Evolutionary conservation across 2,888 invertebrate species (phyloP).

Genomic region (Ophion obscuratus): DNA sequence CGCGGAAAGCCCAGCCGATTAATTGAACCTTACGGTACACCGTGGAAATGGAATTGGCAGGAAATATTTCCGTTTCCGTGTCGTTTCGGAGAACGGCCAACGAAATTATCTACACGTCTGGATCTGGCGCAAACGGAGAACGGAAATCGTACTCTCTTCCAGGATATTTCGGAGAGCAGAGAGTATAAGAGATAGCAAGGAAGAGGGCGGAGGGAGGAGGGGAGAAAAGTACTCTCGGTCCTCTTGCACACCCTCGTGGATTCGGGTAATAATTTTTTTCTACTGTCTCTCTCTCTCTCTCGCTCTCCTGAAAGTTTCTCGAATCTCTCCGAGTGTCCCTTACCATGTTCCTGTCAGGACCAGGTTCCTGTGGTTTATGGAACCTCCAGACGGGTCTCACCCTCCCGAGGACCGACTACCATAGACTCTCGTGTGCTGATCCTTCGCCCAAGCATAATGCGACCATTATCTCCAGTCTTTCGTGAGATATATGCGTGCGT

Average conservation of each 20-base stretch:
- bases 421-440: slow-evolving; percentile 55
- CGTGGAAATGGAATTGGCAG: slow-evolving; percentile 24
- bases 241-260: slow-evolving; percentile 45
- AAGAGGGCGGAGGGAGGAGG: neutral
- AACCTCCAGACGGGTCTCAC: slow-evolving; percentile 68
- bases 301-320: slow-evolving; percentile 64
- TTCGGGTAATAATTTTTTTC: slow-evolving; percentile 59
- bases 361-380: slow-evolving; percentile 78
- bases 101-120: slow-evolving; percentile 61
- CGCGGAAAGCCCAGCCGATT: slow-evolving; percentile 25
- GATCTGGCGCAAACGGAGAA: slow-evolving; percentile 56
- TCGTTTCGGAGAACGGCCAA: slow-evolving; percentile 34
- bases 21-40: slow-evolving; percentile 51
- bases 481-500: slow-evolving; percentile 63
- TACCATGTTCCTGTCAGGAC: slow-evolving; percentile 73
- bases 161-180: slow-evolving; percentile 22
- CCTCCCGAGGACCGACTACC: slow-evolving; percentile 68
- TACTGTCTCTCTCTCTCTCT: neutral
- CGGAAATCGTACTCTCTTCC: slow-evolving; percentile 45
- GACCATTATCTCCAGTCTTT: slow-evolving; percentile 79
- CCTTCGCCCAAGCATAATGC: slow-evolving; percentile 75
- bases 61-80: slow-evolving; percentile 19
- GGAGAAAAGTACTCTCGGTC: neutral
- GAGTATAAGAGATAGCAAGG: slow-evolving; percentile 1
- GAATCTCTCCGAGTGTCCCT: slow-evolving; percentile 48